Evolutionary conservation across 2,888 invertebrate species (phyloP).

Genomic region (Brachypalpus laphriformis): DNA sequence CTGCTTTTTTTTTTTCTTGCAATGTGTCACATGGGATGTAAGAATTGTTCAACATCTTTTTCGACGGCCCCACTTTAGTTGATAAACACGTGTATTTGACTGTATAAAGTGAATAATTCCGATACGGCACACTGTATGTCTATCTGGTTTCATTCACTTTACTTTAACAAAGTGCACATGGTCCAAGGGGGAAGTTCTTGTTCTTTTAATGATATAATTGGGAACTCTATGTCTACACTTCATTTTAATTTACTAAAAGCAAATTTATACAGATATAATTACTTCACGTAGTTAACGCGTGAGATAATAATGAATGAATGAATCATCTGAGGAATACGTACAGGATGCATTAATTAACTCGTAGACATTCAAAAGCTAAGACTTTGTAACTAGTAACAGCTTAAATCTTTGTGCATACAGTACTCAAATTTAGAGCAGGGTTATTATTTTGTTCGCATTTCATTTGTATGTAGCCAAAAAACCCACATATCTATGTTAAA

Average conservation of each 20-base stretch:
- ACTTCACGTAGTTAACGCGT: conserved; percentile 52
- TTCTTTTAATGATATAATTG: conserved; percentile 60
- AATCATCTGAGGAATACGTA: conserved; percentile 58
- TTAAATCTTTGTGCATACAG: conserved; percentile 56
- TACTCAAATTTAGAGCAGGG: conserved; percentile 68
- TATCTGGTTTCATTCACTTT: background rate
- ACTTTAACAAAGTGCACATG: conserved; percentile 29
- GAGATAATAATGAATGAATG: conserved; percentile 36
- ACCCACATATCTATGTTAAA: conserved; percentile 67
- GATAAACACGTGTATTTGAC: conserved; percentile 1
- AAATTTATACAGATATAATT: conserved; percentile 33
- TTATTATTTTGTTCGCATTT: conserved; percentile 35
- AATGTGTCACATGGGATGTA: conserved; percentile 27
- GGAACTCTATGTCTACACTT: conserved; percentile 55
- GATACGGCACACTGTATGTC: background rate
- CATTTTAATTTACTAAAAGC: conserved; percentile 53
- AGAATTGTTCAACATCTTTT: conserved; percentile 15
- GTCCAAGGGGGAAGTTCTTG: conserved; percentile 6
- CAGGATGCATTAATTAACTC: conserved; percentile 72
- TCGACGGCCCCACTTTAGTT: background rate
- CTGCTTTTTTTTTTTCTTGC: background rate
- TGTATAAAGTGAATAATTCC: conserved; percentile 42
- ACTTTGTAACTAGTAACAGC: conserved; percentile 14
- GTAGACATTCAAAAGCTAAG: conserved; percentile 50
- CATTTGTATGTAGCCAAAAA: conserved; percentile 30